phyloP scores from a whole-genome alignment of 2,888 invertebrate species.

The Chydorus sphaericus region DNA sequence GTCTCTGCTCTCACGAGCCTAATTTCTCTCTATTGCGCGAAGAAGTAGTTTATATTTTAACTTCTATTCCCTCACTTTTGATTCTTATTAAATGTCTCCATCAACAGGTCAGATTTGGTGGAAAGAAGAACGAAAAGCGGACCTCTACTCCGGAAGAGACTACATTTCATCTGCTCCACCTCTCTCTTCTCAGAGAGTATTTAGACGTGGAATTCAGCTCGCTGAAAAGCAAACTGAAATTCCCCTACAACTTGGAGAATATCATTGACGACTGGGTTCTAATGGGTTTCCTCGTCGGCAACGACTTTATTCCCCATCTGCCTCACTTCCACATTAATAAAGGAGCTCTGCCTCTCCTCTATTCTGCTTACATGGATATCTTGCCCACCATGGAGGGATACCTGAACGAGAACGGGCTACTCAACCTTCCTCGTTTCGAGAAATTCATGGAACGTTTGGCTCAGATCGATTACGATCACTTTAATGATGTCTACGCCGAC shows the following conservation, averaged over 20 bases:
- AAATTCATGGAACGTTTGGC: constrained; percentile 62
- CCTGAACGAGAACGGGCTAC: constrained; percentile 73
- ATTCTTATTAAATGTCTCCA: not conserved
- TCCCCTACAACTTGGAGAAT: constrained; percentile 69
- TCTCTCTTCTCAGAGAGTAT: constrained; percentile 83
- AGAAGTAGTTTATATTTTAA: constrained; percentile 45
- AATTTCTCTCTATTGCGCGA: constrained; percentile 88
- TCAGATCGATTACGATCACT: constrained; percentile 55
- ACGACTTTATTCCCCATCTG: constrained; percentile 93
- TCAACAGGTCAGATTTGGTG: constrained; percentile 53
- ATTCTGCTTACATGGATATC: constrained; percentile 71
- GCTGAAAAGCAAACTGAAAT: constrained; percentile 49
- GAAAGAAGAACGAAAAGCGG: constrained; percentile 23
- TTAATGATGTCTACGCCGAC: constrained; percentile 48
- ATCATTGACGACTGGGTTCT: constrained; percentile 94
- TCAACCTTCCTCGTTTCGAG: constrained; percentile 72
- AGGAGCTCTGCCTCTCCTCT: constrained; percentile 74
- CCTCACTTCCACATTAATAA: constrained; percentile 87
- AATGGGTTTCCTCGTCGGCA: constrained; percentile 93
- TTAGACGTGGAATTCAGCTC: constrained; percentile 72
- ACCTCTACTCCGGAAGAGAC: constrained; percentile 69
- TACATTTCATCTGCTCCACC: constrained; percentile 80
- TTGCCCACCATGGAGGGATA: constrained; percentile 79
- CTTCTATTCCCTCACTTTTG: not conserved
- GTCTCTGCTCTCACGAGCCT: constrained; percentile 86